Evolutionary conservation across 1,140 invertebrate genomes (phyloP), one percentile per base, ranked within the genome.

Genomic region (Ips nitidus): DNA sequence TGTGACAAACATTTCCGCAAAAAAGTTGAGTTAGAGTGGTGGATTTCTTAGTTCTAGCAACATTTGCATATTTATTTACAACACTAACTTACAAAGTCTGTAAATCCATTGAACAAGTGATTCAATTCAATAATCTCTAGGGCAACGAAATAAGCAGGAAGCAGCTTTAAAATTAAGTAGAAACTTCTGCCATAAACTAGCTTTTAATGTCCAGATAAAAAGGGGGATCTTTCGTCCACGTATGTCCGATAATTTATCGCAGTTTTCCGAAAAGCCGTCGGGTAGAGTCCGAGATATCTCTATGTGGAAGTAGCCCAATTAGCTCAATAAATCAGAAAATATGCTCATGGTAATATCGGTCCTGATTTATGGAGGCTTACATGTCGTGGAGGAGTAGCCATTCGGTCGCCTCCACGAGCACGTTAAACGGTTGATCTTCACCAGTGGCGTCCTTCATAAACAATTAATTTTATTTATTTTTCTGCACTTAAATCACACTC

Each of bases 241-340:
- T 50, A 50, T 50, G 45, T 50, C 45, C 45, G 45, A 50, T 69
- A 69, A 63, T 69, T 69, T 59, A 69, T 63, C 38, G 40, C 38
- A 69, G 58, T 69, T 69, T 62, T 62, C 50, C 60, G 43, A 62
- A 52, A 50, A 45, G 45, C 57, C 57, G 57, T 42, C 56, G 66
- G 66, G 56, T 53, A 69, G 37, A 64, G 67, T 69, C 63, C 58
- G 69, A 66, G 69, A 71, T 71, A 71, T 71, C 68, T 70, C 69
- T 71, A 71, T 71, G 43, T 60, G 52, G 57, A 71, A 71, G 69
- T 66, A 63, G 69, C 57, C 66, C 69, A 71, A 71, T 71, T 71
- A 71, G 69, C 56, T 50, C 62, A 53, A 71, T 71, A 71, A 71
- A 71, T 71, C 69, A 71, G 56, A 63, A 71, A 71, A 71, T 71